These are phyloP conservation scores for Rallus limicola DNA, from an alignment of 2,113 vertebrate genomes.

Conservation along the genomic window DNA sequence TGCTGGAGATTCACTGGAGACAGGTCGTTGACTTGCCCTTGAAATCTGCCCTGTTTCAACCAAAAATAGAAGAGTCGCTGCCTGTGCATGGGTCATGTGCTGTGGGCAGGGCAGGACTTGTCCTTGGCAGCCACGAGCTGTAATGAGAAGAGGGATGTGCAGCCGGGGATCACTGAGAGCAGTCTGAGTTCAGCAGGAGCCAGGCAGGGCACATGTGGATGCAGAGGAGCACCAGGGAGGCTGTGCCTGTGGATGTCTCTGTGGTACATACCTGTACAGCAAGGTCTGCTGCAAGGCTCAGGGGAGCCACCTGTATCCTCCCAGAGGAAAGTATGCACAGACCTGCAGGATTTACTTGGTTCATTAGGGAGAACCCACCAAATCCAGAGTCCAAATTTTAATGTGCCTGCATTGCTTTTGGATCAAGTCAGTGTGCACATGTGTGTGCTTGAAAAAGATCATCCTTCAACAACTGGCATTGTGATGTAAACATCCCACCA, in stretches of 20 bases:
- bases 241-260: not conserved
- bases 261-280: too few species aligned
- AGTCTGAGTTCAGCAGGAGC: not conserved
- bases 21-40: not conserved
- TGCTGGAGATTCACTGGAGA: not conserved
- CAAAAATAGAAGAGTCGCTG: not conserved
- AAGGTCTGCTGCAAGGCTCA: not conserved
- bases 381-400: not conserved
- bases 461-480: not conserved
- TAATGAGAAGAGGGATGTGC: not conserved
- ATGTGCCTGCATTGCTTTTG: not conserved
- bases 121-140: not conserved
- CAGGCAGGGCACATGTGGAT: not conserved
- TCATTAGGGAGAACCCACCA: not conserved
- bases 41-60: not conserved
- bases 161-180: not conserved
- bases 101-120: not conserved
- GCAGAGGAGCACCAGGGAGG: fast-evolving
- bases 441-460: not conserved
- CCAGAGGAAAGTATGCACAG: not conserved
- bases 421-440: not conserved
- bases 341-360: not conserved
- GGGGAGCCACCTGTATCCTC: not conserved
- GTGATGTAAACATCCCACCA: not conserved
- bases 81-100: not conserved